Evolutionary conservation across 2,888 invertebrate genomes (phyloP).

Genomic region (Macropis europaea): DNA sequence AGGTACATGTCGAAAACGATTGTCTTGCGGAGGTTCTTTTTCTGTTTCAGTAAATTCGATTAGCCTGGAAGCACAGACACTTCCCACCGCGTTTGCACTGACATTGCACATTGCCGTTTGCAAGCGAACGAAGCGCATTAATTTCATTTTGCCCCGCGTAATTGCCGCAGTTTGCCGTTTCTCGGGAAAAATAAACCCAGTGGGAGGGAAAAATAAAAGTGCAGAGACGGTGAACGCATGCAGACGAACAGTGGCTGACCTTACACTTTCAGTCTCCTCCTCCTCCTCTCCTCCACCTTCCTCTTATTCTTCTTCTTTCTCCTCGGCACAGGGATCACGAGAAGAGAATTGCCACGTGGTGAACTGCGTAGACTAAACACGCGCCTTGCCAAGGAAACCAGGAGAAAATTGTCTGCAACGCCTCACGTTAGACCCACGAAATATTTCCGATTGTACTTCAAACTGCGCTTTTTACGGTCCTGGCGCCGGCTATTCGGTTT

Average conservation of each 20-base stretch:
- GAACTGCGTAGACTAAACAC: conserved; percentile 53
- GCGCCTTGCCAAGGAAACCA: conserved; percentile 26
- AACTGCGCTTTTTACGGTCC: neutral
- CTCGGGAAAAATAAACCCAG: conserved; percentile 30
- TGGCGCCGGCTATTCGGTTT: conserved; percentile 2
- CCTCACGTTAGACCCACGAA: neutral
- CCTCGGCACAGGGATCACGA: conserved; percentile 4
- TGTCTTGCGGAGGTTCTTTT: too few species aligned
- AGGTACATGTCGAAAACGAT: too few species aligned
- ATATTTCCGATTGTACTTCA: neutral
- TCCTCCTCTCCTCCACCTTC: neutral
- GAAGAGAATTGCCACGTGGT: conserved; percentile 53
- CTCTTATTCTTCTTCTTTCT: neutral
- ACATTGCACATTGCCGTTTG: neutral
- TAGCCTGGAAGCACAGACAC: too few species aligned
- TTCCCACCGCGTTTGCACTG: neutral
- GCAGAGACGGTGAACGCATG: neutral
- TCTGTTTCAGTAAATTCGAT: too few species aligned
- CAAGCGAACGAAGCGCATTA: conserved; percentile 3
- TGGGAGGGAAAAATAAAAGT: neutral
- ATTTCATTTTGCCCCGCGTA: conserved; percentile 22
- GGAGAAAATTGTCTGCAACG: conserved; percentile 14
- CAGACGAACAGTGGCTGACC: conserved; percentile 7
- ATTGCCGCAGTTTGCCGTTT: conserved; percentile 23
- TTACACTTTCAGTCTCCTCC: neutral